Evolutionary conservation across 2,113 vertebrate species (phyloP).

Genomic region (Pseudopodoces humilis): DNA sequence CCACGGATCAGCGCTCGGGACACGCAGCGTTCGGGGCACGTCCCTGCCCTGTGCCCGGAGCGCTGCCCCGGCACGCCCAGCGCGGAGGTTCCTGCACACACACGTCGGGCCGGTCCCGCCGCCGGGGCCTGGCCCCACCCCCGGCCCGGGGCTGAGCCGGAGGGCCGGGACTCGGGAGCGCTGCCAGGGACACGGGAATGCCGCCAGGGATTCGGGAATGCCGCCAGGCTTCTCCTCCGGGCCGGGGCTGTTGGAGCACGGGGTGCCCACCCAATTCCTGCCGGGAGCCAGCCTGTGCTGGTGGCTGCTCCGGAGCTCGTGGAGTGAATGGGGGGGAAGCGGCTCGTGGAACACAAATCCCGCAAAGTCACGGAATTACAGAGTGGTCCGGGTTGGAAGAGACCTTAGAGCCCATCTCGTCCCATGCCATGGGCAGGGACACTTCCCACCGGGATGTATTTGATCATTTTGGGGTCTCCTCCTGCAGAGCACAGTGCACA

Average conservation of each 20-base stretch:
- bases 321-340: accelerated
- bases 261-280: accelerated
- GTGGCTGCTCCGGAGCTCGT: not conserved
- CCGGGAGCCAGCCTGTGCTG: accelerated
- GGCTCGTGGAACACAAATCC: not conserved
- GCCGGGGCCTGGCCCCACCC: not conserved
- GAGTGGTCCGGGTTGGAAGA: accelerated
- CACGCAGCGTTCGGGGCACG: accelerated
- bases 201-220: not conserved
- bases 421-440: not conserved
- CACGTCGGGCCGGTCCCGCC: not conserved
- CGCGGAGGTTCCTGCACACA: accelerated
- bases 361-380: accelerated
- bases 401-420: too few species aligned
- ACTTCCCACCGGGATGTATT: accelerated
- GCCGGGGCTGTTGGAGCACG: not conserved
- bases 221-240: not conserved
- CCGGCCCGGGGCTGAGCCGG: accelerated
- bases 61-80: not conserved
- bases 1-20: not conserved
- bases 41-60: not conserved
- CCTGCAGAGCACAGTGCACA: too few species aligned
- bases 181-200: accelerated
- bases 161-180: accelerated
- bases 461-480: not conserved